These are phyloP conservation scores for Eulemur rufifrons DNA, from an alignment of 2,113 vertebrate species.

Conservation along the genomic window DNA sequence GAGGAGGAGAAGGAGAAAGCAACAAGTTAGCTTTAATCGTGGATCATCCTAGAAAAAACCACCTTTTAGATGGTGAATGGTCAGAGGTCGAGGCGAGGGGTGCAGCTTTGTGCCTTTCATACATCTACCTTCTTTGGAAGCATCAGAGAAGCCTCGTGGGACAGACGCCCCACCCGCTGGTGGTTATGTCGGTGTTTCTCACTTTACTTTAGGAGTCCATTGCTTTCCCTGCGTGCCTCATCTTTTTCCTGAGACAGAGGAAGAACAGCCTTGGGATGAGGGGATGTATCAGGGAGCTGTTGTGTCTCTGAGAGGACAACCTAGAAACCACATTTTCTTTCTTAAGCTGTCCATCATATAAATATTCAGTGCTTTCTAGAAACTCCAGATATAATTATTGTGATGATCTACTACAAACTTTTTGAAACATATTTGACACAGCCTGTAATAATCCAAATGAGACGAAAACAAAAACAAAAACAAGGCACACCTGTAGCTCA, in stretches of 20 bases:
- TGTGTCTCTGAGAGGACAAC: neutral
- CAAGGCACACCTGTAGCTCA: conserved; percentile 56
- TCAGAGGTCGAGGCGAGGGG: neutral
- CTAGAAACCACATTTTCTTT: neutral
- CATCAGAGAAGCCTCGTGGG: neutral
- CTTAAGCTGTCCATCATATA: neutral
- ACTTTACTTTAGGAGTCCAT: neutral
- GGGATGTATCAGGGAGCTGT: neutral
- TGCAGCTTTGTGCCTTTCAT: neutral
- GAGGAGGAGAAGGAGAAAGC: neutral
- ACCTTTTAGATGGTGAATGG: neutral
- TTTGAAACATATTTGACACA: conserved; percentile 8
- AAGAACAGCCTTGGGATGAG: neutral
- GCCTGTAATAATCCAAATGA: neutral
- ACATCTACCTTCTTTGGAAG: neutral
- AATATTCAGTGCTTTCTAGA: neutral
- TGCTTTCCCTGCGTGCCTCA: neutral
- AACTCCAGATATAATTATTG: neutral
- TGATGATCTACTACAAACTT: neutral
- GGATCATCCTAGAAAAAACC: neutral
- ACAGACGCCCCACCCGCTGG: neutral
- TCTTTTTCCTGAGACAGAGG: neutral
- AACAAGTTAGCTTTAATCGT: neutral
- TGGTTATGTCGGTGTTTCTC: neutral
- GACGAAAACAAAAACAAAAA: neutral